Evolutionary conservation across 2,888 invertebrate genomes (phyloP).

Genomic region (Sycophila texana): DNA sequence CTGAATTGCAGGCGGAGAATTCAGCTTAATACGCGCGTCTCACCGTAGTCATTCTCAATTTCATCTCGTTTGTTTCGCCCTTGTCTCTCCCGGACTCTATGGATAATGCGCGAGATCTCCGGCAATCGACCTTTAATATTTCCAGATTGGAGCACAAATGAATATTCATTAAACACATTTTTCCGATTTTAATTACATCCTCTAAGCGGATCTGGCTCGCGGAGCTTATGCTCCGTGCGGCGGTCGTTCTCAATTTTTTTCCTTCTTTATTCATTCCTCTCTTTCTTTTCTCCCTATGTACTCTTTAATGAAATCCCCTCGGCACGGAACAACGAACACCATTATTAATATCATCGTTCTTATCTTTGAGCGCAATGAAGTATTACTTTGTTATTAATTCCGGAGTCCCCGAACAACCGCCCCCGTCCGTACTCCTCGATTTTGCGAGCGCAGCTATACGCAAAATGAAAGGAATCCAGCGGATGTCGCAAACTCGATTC

Average conservation of each 20-base stretch:
- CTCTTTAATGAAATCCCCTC: slow-evolving; percentile 72
- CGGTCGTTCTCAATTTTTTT: slow-evolving; percentile 50
- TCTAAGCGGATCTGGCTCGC: slow-evolving; percentile 71
- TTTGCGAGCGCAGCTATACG: slow-evolving; percentile 39
- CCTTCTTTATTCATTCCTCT: slow-evolving; percentile 52
- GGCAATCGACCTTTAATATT: slow-evolving; percentile 53
- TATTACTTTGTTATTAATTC: slow-evolving; percentile 74
- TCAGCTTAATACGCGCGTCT: slow-evolving; percentile 29
- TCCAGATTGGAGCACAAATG: slow-evolving; percentile 67
- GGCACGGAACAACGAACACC: slow-evolving; percentile 67
- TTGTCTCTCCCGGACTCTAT: neutral
- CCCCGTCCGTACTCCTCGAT: neutral
- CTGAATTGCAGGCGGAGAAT: slow-evolving; percentile 30
- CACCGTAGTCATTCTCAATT: slow-evolving; percentile 42
- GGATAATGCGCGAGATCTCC: neutral
- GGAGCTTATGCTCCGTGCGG: slow-evolving; percentile 65
- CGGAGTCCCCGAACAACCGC: slow-evolving; percentile 58
- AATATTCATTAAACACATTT: slow-evolving; percentile 74
- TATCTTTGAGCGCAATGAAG: slow-evolving; percentile 71
- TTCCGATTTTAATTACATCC: slow-evolving; percentile 74
- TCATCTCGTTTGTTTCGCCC: slow-evolving; percentile 44
- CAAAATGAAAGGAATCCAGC: slow-evolving; percentile 49
- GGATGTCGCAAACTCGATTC: slow-evolving; percentile 26
- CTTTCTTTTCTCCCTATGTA: slow-evolving; percentile 60
- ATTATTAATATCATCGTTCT: slow-evolving; percentile 73